phyloP scores from a whole-genome alignment of 2,888 invertebrate species.

The Elaeidobius kamerunicus region DNA sequence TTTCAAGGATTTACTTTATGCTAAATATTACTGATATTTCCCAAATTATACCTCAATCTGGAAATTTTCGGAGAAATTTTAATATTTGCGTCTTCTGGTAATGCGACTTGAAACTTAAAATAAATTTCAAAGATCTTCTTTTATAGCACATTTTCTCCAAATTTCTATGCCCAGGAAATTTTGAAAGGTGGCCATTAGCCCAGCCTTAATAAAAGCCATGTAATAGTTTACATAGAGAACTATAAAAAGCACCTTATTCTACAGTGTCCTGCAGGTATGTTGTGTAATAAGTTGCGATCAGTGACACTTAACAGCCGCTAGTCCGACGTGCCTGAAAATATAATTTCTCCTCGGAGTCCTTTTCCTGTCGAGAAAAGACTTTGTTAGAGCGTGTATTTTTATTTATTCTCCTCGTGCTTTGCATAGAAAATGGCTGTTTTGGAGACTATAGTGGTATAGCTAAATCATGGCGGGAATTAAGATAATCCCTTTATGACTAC shows the following conservation, averaged over 20 bases:
- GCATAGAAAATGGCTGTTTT: conserved; percentile 2
- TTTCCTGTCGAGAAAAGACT: conserved; percentile 10
- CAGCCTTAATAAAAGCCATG: too few species aligned
- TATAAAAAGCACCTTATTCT: not conserved
- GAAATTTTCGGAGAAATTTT: too few species aligned
- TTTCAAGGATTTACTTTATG: too few species aligned
- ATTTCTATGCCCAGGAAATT: too few species aligned
- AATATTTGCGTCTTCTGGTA: too few species aligned
- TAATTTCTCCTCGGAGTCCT: conserved; percentile 18
- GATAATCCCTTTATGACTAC: not conserved
- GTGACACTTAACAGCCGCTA: conserved; percentile 68
- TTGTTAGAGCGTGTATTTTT: conserved; percentile 18
- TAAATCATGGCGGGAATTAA: not conserved
- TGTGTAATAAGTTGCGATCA: conserved; percentile 66
- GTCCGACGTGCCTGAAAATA: conserved; percentile 67
- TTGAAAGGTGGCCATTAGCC: too few species aligned
- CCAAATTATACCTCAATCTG: too few species aligned
- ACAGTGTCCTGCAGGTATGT: conserved; percentile 64
- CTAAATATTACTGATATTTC: too few species aligned
- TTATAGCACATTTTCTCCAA: too few species aligned
- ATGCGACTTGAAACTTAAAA: too few species aligned
- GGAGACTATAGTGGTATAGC: not conserved
- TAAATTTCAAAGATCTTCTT: too few species aligned
- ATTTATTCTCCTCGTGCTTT: conserved; percentile 6
- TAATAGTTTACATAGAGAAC: too few species aligned